Evolutionary conservation across 2,888 invertebrate species (phyloP).

Genomic region (Priocnemis perturbator): DNA sequence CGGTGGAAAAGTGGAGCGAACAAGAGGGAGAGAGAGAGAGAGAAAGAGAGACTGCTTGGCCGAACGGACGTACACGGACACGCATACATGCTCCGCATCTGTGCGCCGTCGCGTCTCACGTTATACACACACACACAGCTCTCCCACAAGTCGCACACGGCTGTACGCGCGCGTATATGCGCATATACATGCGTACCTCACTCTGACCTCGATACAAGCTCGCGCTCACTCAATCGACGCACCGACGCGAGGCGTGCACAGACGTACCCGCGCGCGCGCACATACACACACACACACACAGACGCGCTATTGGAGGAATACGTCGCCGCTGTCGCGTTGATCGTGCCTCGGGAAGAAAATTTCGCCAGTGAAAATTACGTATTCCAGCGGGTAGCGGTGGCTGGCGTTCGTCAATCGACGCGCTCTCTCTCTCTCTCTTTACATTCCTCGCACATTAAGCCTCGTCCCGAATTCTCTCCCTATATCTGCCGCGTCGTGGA

Average conservation of each 20-base stretch:
- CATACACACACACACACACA: conserved; percentile 1
- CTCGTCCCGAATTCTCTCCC: no score
- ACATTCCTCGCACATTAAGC: background rate
- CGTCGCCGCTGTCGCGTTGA: conserved; percentile 22
- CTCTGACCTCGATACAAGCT: conserved; percentile 55
- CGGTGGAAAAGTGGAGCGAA: conserved; percentile 1
- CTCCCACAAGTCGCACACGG: no score
- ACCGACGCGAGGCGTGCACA: conserved; percentile 1
- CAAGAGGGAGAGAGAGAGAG: conserved; percentile 19
- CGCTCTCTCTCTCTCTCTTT: no score
- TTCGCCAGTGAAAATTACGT: conserved; percentile 60
- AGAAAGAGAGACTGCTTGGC: conserved; percentile 11
- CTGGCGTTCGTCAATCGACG: conserved; percentile 32
- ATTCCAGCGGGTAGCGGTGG: conserved; percentile 39
- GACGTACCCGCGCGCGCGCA: background rate
- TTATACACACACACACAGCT: background rate
- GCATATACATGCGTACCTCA: conserved; percentile 15
- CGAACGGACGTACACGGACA: conserved; percentile 15
- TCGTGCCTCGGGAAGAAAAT: conserved; percentile 38
- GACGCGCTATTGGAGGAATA: conserved; percentile 1
- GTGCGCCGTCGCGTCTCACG: background rate
- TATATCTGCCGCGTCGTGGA: no score
- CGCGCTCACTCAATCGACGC: conserved; percentile 19
- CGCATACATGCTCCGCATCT: no score
- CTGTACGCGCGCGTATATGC: background rate